Conservation (phyloP, 2,888 invertebrate species). For the Amphipyra tragopoginis region DNA sequence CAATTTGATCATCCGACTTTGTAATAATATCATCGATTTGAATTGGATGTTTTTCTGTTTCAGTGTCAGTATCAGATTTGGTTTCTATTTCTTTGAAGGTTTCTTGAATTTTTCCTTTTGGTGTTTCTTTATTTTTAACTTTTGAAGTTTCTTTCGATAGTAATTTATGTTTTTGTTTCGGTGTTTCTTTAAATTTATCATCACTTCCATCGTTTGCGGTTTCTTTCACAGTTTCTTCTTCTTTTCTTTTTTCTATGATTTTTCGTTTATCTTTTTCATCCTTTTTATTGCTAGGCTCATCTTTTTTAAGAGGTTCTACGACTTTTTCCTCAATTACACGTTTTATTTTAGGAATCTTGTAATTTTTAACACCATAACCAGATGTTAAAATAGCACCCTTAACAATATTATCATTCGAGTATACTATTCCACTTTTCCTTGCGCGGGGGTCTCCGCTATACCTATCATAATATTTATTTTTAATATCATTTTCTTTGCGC, state of each 20-base stretch:
- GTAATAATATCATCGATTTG: neutral
- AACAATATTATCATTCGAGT: slow-evolving; percentile 83
- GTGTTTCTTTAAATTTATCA: slow-evolving; percentile 24
- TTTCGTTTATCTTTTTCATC: slow-evolving; percentile 23
- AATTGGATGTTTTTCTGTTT: slow-evolving; percentile 8
- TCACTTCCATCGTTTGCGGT: slow-evolving; percentile 33
- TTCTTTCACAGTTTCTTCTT: slow-evolving; percentile 12
- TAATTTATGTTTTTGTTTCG: slow-evolving; percentile 34
- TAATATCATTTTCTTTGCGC: slow-evolving; percentile 52
- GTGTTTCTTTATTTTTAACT: slow-evolving; percentile 14
- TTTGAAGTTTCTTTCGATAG: slow-evolving; percentile 23
- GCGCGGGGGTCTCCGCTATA: slow-evolving; percentile 52
- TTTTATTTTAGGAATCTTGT: slow-evolving; percentile 87
- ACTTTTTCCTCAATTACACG: slow-evolving; percentile 57
- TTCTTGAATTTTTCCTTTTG: slow-evolving; percentile 30
- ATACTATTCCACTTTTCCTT: slow-evolving; percentile 76
- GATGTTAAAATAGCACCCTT: slow-evolving; percentile 79
- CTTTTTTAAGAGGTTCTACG: slow-evolving; percentile 54
- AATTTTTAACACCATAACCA: slow-evolving; percentile 84
- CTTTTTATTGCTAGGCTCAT: slow-evolving; percentile 26
- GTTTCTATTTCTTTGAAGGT: slow-evolving; percentile 28
- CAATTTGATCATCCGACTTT: slow-evolving; percentile 37
- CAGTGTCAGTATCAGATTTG: slow-evolving; percentile 22
- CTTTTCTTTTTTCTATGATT: slow-evolving; percentile 30
- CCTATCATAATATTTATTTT: slow-evolving; percentile 54